Evolutionary conservation across 2,113 vertebrate species (phyloP).

Genomic region (Hyperopisus bebe): DNA sequence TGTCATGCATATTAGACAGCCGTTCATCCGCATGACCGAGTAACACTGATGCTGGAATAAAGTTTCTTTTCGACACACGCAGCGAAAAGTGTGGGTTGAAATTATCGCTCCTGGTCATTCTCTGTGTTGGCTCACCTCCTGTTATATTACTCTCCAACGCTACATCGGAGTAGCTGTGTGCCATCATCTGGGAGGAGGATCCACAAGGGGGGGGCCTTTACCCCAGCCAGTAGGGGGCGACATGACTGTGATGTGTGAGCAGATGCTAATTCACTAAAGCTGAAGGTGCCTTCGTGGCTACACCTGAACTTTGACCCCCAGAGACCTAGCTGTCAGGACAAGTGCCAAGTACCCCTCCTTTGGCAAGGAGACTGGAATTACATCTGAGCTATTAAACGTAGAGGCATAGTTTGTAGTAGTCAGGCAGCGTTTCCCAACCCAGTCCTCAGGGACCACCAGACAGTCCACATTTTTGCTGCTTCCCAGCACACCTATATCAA

Average conservation of each 20-base stretch:
- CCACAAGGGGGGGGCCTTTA: background rate
- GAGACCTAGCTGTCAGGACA: background rate
- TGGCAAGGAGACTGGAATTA: background rate
- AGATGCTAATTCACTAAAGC: background rate
- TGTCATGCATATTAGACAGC: background rate
- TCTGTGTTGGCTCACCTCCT: background rate
- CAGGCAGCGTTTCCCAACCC: background rate
- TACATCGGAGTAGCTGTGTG: background rate
- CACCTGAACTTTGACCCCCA: background rate
- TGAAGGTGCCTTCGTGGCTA: background rate
- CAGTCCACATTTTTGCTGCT: background rate
- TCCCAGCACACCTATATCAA: background rate
- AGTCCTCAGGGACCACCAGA: background rate
- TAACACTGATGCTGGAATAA: background rate
- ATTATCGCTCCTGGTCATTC: background rate
- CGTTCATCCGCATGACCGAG: background rate
- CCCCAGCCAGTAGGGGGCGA: background rate
- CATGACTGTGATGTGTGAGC: background rate
- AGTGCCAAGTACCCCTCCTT: background rate
- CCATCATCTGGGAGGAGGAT: background rate
- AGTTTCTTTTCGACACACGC: background rate
- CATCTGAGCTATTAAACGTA: background rate
- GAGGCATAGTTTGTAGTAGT: background rate
- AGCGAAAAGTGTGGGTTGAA: background rate
- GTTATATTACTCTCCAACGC: background rate